phyloP scores from a whole-genome alignment of 2,113 vertebrate genomes.

The Embiotoca jacksoni region DNA sequence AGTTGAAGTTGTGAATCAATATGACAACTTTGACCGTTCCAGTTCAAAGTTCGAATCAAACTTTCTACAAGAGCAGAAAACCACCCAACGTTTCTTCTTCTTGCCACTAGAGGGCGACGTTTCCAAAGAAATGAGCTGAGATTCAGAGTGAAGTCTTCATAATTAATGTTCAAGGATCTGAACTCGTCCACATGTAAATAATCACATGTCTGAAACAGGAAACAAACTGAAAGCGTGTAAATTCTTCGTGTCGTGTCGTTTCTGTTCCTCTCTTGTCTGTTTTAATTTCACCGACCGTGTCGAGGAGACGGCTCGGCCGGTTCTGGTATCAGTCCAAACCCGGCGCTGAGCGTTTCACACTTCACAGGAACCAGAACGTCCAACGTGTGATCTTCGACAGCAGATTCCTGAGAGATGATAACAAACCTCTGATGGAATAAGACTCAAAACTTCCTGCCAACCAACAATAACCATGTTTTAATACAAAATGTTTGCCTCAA shows the following conservation, averaged over 20 bases:
- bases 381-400: too few species aligned
- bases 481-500: too few species aligned
- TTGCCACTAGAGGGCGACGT: conserved; percentile 57
- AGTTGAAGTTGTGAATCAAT: too few species aligned
- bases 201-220: neutral
- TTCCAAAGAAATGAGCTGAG: conserved; percentile 36
- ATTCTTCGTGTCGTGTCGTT: neutral
- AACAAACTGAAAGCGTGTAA: too few species aligned
- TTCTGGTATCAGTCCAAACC: conserved; percentile 32
- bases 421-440: too few species aligned
- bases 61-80: neutral
- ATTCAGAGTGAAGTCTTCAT: neutral
- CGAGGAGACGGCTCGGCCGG: conserved; percentile 1
- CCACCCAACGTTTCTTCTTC: neutral
- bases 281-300: conserved; percentile 10
- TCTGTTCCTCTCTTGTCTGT: conserved; percentile 11
- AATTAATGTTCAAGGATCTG: neutral
- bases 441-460: too few species aligned
- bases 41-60: neutral
- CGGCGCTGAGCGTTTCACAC: conserved; percentile 1
- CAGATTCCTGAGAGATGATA: too few species aligned
- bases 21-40: too few species aligned
- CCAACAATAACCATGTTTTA: too few species aligned
- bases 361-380: neutral
- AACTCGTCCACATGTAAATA: neutral